phyloP scores from a whole-genome alignment of 1,140 invertebrate species.

The Whitmania pigra region DNA sequence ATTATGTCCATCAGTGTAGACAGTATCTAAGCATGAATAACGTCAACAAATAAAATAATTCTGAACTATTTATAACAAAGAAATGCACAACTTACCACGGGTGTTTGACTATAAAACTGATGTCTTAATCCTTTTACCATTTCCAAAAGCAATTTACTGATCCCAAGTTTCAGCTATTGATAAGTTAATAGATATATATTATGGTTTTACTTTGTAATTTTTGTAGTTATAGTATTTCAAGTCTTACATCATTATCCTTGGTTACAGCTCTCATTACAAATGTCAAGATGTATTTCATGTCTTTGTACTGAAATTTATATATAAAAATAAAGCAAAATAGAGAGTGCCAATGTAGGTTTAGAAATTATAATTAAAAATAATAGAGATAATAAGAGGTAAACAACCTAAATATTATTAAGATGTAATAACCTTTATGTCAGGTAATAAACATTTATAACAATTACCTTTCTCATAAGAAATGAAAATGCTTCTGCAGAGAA shows the following conservation, averaged over 20 bases:
- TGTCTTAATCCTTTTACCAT: not conserved
- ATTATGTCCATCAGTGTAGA: not conserved
- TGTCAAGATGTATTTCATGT: not conserved
- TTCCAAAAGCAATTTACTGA: constrained; percentile 7
- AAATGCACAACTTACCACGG: not conserved
- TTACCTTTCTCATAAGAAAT: constrained; percentile 73
- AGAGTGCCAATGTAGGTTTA: not conserved
- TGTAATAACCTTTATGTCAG: not conserved
- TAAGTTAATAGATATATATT: no score
- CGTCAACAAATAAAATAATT: no score
- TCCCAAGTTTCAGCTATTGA: not conserved
- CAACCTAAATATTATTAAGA: not conserved
- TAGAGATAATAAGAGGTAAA: no score
- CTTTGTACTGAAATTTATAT: constrained; percentile 3
- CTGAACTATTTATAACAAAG: not conserved
- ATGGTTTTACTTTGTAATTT: no score
- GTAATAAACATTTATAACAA: no score
- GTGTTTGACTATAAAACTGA: constrained; percentile 9
- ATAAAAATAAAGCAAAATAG: not conserved
- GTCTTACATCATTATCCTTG: not conserved
- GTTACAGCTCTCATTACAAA: not conserved
- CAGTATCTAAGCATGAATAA: not conserved
- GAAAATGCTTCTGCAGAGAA: constrained; percentile 90
- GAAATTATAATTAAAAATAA: not conserved
- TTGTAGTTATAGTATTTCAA: not conserved